Evolutionary conservation across 2,888 invertebrate species (phyloP).

Genomic region (Drosophila eohydei): DNA sequence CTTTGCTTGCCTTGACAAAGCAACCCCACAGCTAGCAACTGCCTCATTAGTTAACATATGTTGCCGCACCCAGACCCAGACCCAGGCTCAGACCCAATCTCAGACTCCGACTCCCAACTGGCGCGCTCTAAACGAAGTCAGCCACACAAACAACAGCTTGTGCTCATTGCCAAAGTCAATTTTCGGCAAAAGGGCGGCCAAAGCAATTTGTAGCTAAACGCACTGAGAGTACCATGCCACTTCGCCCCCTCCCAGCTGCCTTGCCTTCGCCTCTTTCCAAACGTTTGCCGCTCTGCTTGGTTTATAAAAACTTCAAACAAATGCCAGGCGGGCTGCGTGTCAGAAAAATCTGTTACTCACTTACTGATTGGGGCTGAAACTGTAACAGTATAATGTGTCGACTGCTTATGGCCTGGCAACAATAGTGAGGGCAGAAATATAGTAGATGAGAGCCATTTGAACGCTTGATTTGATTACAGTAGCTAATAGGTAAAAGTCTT

Average conservation of each 20-base stretch:
- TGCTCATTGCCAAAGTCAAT: constrained; percentile 79
- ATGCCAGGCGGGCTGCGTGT: constrained; percentile 72
- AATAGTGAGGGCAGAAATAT: background rate
- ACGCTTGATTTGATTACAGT: constrained; percentile 37
- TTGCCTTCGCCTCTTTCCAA: constrained; percentile 5
- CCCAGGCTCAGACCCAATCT: background rate
- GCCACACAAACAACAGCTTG: constrained; percentile 69
- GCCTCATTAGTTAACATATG: constrained; percentile 85
- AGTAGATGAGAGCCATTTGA: constrained; percentile 18
- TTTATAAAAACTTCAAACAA: constrained; percentile 73
- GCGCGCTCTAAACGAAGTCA: constrained; percentile 1
- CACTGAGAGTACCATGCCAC: constrained; percentile 38
- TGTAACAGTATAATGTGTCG: constrained; percentile 36
- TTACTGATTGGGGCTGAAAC: constrained; percentile 39
- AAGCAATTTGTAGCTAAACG: constrained; percentile 67
- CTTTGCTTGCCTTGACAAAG: constrained; percentile 20
- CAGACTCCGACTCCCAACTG: constrained; percentile 2
- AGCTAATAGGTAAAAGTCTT: constrained; percentile 1
- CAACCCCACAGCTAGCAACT: constrained; percentile 36
- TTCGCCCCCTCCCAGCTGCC: constrained; percentile 12
- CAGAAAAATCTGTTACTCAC: constrained; percentile 83
- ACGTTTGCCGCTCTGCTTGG: constrained; percentile 21
- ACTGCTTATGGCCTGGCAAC: constrained; percentile 20
- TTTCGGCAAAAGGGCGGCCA: constrained; percentile 64
- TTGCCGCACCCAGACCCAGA: constrained; percentile 51